These are phyloP conservation scores for Cheirogaleus medius DNA, from an alignment of 2,113 vertebrate genomes.

Conservation along the genomic window DNA sequence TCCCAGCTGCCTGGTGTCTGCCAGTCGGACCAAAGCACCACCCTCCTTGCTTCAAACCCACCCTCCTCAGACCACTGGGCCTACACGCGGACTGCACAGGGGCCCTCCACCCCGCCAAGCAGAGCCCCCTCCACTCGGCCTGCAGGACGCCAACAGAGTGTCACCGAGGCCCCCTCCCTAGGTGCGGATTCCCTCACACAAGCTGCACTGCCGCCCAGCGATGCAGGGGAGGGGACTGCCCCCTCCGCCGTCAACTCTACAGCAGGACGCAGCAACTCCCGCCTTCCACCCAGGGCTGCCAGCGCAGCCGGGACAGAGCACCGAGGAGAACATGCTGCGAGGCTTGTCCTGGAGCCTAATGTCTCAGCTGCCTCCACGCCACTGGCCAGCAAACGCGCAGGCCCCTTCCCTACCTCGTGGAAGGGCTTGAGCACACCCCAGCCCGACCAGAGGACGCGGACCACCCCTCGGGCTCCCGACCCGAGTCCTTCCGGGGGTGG, in stretches of 20 bases:
- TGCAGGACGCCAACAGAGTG: background rate
- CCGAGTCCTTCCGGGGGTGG: background rate
- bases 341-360: background rate
- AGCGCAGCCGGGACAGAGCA: background rate
- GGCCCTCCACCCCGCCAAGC: background rate
- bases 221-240: fast-evolving
- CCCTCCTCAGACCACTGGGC: fast-evolving
- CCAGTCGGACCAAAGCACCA: constrained; percentile 8
- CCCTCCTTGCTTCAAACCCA: fast-evolving
- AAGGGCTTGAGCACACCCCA: background rate
- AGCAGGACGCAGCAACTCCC: no score
- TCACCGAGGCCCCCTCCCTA: background rate
- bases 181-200: fast-evolving
- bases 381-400: background rate
- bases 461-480: fast-evolving
- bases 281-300: background rate
- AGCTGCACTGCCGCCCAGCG: fast-evolving
- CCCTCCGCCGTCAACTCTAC: background rate
- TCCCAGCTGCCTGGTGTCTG: constrained; percentile 73
- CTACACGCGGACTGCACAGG: background rate
- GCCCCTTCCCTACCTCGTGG: background rate
- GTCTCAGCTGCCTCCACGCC: background rate
- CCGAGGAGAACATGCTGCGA: background rate
- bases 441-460: background rate
- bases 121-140: background rate